These are phyloP conservation scores for Rhabdornis inornatus DNA, from an alignment of 2,113 vertebrate species.

Conservation along the genomic window DNA sequence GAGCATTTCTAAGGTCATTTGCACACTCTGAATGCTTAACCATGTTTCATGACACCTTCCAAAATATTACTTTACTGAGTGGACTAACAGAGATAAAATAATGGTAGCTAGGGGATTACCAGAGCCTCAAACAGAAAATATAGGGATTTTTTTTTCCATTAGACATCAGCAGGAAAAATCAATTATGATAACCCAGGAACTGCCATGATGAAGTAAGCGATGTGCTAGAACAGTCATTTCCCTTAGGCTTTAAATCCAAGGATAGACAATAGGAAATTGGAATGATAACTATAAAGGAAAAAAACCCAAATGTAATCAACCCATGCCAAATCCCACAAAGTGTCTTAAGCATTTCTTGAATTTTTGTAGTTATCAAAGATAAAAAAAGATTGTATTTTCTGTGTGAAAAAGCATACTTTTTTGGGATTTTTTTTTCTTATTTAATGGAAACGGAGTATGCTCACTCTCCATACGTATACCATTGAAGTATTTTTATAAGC, in stretches of 20 bases:
- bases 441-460: background rate
- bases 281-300: background rate
- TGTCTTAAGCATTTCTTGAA: background rate
- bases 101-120: background rate
- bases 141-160: background rate
- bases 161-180: background rate
- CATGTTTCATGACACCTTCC: background rate
- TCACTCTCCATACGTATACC: background rate
- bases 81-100: background rate
- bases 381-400: background rate
- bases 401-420: background rate
- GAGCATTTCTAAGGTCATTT: background rate
- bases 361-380: background rate
- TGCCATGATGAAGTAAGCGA: background rate
- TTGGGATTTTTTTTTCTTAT: background rate
- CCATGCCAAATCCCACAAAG: background rate
- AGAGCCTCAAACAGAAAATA: background rate
- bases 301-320: background rate
- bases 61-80: background rate
- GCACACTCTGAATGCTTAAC: background rate
- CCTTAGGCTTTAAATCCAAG: background rate
- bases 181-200: background rate
- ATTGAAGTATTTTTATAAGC: background rate
- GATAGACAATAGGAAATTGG: background rate
- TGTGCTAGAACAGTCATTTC: background rate